Base-by-base conservation (phyloP, 1,140 invertebrate genomes). In the Mizuhopecten yessoensis region DNA sequence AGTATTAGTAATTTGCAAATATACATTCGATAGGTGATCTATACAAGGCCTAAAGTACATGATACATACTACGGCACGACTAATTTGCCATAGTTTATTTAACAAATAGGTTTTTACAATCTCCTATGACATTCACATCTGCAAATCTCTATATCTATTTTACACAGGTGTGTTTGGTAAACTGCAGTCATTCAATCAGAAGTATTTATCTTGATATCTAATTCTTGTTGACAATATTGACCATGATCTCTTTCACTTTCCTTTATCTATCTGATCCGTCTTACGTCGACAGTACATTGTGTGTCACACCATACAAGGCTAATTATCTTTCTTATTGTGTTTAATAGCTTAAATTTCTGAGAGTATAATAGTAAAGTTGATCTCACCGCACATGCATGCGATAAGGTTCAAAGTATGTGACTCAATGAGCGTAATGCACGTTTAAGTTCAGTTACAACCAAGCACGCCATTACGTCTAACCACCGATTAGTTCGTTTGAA, bases 81-180 rank as follows among this genome's bases (percentile, higher is more conserved):
- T 29, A 75, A 75, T 29, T 17, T 29, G 5, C 11, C 57, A 23
- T 75, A 75, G 23, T 75, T 75, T 75, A n/a, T 29, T 75, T 75
- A 75, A 75, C n/a, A 75, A 75, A 75, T 29, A 29, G 57, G 23
- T n/a, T 75, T 29, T 29, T 29, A 75, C 0, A 29, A 1, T 17
- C n/a, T 75, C 29, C 57, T 75, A 29, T 29, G 29, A 5, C 29
- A 75, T 29, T 29, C 1, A 75, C 57, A 75, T 75, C 57, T 75
- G 57, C 57, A 75, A 17, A 29, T 75, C 57, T 75, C n/a, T 75
- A 75, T 75, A 75, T 75, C 57, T 29, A 75, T 75, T 75, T 75
- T 23, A n/a, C 57, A 11, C 57, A 75, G 57, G 57, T 75, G 57
- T n/a, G 57, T 75, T 75, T 75, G n/a, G 57, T 75, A 29, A 75